Base-by-base conservation (phyloP, 92 coral and sea anemone genomes). In the Porites evermanni region DNA sequence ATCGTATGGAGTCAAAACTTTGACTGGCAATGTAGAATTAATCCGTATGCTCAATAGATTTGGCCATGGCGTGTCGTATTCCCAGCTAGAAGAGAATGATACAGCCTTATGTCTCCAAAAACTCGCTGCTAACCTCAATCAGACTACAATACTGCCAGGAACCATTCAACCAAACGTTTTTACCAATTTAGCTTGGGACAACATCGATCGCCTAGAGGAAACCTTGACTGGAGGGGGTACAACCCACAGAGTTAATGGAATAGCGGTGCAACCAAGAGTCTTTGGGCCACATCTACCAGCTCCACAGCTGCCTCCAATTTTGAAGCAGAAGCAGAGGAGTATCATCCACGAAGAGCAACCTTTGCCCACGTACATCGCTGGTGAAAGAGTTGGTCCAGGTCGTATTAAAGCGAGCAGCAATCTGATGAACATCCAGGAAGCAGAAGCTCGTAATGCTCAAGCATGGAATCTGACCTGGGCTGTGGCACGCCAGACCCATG, bases 21-120 rank as follows among this genome's bases (percentile, higher is more conserved):
- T 91, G 58, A 87, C 94, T 50, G 89, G 89, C 20, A 89, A 92
- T 77, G 79, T 86, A 47, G 93, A 89, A 67, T 20, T 92, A 19
- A 81, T 89, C 59, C 88, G 54, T 44, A 81, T 78, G 80, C 82
- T 89, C 20, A 92, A 89, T 68, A 26, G 91, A 71, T 67, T 92
- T 58, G 90, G 91, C 9, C 95, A 89, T 86, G 88, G 86, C 38
- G 53, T 72, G 14, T 75, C 61, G 86, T 87, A 24, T 24, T 24
- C 26, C 26, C 26, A 24, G 26, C 26, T 24, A 24, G 26, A 24
- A 24, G 26, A 24, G 56, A 88, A 76, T 20, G 89, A 91, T 52
- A 91, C 91, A 75, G 91, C 87, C 20, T 47, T 88, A 32, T 87
- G 94, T 84, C 61, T 85, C 1, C 83, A 91, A 72, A 91, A 86